These are phyloP conservation scores for Drosophila quinaria DNA, from an alignment of 2,888 invertebrate genomes.

Conservation along the genomic window DNA sequence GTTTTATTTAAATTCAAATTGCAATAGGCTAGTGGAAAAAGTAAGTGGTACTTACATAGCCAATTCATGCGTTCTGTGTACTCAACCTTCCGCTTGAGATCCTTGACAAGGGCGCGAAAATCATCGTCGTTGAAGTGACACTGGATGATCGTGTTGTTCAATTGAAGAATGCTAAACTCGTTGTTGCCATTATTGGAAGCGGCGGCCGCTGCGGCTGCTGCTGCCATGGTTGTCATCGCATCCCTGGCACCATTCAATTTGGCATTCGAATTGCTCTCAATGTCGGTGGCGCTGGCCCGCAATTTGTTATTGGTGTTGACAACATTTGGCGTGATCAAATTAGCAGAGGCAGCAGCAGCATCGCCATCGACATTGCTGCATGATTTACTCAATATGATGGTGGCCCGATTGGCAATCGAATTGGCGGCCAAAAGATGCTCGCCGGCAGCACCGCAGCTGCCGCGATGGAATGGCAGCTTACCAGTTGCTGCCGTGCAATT, in stretches of 20 bases:
- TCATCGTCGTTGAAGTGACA: conserved; percentile 85
- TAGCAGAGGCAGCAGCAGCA: conserved; percentile 17
- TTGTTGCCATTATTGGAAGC: conserved; percentile 82
- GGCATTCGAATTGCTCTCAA: conserved; percentile 69
- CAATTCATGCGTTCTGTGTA: conserved; percentile 86
- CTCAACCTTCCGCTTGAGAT: conserved; percentile 85
- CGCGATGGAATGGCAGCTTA: conserved; percentile 82
- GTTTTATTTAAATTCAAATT: too few species aligned
- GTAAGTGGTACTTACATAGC: conserved; percentile 84
- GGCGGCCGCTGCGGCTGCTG: conserved; percentile 31
- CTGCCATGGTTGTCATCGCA: conserved; percentile 54
- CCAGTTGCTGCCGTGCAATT: conserved; percentile 70
- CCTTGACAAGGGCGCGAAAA: conserved; percentile 84
- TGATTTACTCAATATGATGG: conserved; percentile 85
- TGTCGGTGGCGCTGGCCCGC: conserved; percentile 73
- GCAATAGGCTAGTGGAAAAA: too few species aligned
- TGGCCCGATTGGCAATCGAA: conserved; percentile 84
- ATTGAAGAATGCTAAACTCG: conserved; percentile 85
- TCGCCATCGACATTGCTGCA: conserved; percentile 84
- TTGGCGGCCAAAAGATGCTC: conserved; percentile 84
- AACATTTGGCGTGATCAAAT: conserved; percentile 15
- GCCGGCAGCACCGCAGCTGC: conserved; percentile 84
- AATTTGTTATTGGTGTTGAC: conserved; percentile 52
- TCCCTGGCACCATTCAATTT: conserved; percentile 50
- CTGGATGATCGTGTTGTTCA: conserved; percentile 85